These are phyloP conservation scores for Nibea albiflora DNA, from an alignment of 2,113 vertebrate species.

Conservation along the genomic window DNA sequence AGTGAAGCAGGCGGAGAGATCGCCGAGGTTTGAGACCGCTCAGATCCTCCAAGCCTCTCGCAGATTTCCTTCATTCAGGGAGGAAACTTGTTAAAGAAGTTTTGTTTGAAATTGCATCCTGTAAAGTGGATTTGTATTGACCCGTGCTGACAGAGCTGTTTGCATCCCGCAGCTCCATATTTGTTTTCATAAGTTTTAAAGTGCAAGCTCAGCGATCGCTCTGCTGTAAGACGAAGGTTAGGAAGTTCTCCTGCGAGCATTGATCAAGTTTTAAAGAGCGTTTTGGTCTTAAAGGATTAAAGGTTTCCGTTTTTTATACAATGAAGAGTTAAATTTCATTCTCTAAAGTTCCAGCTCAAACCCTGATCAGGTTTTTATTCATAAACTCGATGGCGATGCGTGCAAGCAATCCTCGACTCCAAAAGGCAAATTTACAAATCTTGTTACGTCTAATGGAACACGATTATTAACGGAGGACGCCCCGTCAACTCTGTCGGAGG, in stretches of 20 bases:
- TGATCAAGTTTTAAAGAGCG: conserved; percentile 38
- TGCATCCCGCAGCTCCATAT: conserved; percentile 24
- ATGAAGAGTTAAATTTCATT: conserved; percentile 30
- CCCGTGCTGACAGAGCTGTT: conserved; percentile 56
- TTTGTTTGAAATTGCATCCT: conserved; percentile 26
- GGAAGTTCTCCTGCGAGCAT: conserved; percentile 19
- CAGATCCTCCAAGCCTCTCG: conserved; percentile 8
- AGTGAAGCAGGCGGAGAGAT: conserved; percentile 30
- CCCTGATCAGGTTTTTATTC: conserved; percentile 44
- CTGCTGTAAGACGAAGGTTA: conserved; percentile 15
- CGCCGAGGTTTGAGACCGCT: conserved; percentile 10
- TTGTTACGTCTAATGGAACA: conserved; percentile 86
- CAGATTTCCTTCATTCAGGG: conserved; percentile 18
- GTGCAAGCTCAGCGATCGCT: conserved; percentile 55
- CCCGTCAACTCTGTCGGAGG: conserved; percentile 81
- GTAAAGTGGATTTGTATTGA: conserved; percentile 68
- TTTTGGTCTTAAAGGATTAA: conserved; percentile 45
- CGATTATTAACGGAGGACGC: conserved; percentile 95
- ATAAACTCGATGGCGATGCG: conserved; percentile 15
- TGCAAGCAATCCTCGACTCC: conserved; percentile 1
- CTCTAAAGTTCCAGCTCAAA: conserved; percentile 25
- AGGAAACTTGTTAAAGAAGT: conserved; percentile 55
- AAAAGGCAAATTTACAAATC: conserved; percentile 52
- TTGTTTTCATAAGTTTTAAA: conserved; percentile 35
- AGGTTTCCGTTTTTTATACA: not conserved